phyloP scores from a whole-genome alignment of 2,888 invertebrate species.

The Aphelenchoides bicaudatus region DNA sequence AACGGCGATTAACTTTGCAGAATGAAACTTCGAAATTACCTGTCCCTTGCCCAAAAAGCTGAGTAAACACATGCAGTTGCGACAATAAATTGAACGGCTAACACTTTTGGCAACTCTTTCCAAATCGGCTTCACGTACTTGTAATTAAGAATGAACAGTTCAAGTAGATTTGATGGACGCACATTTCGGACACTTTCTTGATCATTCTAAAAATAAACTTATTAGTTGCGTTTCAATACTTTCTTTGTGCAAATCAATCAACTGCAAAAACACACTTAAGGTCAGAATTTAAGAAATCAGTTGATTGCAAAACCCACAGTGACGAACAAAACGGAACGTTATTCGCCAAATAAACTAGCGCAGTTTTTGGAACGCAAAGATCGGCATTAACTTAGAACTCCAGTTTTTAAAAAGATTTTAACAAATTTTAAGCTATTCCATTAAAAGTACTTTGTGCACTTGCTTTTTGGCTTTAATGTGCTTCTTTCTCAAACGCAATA shows the following conservation, averaged over 20 bases:
- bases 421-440: no score
- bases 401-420: no score
- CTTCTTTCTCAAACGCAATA: no score
- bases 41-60: slow-evolving; percentile 46
- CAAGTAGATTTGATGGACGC: slow-evolving; percentile 11
- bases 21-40: slow-evolving; percentile 24
- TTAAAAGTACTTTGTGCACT: no score
- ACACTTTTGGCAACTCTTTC: slow-evolving; percentile 16
- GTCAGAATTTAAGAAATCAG: background rate
- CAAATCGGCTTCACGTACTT: slow-evolving; percentile 14
- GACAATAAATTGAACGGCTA: slow-evolving; percentile 33
- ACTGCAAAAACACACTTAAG: background rate
- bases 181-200: background rate
- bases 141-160: slow-evolving; percentile 12
- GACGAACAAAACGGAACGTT: background rate
- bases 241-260: background rate
- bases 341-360: background rate
- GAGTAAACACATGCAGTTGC: slow-evolving; percentile 42
- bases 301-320: background rate
- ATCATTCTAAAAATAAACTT: background rate
- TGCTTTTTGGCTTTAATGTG: no score
- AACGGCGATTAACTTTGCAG: background rate
- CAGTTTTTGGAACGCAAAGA: background rate
- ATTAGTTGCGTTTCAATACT: background rate
- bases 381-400: no score